Evolutionary conservation across 2,888 invertebrate genomes (phyloP).

Genomic region (Diarsia mendica): DNA sequence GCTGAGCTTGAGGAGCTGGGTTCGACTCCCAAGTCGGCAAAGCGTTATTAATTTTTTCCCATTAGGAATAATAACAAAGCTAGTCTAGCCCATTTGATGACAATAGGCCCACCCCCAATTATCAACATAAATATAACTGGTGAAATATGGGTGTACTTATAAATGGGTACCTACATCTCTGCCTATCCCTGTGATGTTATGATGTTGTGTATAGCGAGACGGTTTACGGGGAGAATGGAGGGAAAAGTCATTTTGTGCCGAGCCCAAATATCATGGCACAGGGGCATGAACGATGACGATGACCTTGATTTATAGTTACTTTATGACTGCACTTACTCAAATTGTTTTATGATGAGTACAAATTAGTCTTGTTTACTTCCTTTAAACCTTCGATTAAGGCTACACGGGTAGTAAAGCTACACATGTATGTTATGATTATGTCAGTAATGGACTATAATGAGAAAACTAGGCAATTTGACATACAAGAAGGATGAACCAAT

Average conservation of each 20-base stretch:
- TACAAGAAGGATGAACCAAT: neutral
- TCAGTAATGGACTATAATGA: conserved; percentile 7
- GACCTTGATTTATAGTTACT: neutral
- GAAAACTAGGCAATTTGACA: neutral
- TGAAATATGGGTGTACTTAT: no score
- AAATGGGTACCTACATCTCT: no score
- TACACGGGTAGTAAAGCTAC: neutral
- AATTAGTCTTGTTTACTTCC: neutral
- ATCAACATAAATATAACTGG: no score
- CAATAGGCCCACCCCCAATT: no score
- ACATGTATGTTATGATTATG: neutral
- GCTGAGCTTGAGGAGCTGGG: no score
- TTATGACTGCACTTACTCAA: neutral
- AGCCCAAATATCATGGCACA: neutral
- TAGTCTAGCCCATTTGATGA: no score
- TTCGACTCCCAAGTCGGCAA: no score
- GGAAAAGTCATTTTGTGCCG: neutral
- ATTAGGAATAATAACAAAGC: no score
- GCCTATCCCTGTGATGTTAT: no score
- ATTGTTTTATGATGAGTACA: neutral
- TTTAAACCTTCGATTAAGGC: neutral
- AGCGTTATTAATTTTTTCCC: no score
- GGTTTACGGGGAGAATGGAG: neutral
- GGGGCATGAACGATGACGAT: neutral
- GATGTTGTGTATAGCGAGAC: neutral